Evolutionary conservation across 1,140 invertebrate species (phyloP).

Genomic region (Acyrthosiphon pisum): DNA sequence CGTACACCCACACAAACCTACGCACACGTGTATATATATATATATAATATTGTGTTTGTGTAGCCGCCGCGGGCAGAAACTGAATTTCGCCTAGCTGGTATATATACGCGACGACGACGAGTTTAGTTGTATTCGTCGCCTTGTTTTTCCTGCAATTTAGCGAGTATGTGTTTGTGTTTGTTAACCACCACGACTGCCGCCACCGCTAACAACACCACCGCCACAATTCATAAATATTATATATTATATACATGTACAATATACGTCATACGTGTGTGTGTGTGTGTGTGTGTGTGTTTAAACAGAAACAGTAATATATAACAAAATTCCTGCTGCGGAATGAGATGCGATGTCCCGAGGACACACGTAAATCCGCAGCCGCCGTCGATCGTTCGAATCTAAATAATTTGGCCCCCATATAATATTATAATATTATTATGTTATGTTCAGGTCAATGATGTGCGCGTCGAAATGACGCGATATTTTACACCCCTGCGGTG

Average conservation of each 20-base stretch:
- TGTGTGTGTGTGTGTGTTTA: background rate
- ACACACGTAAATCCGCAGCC: background rate
- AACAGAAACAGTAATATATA: background rate
- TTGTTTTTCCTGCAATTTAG: conserved; percentile 49
- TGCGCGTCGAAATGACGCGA: background rate
- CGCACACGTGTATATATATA: no score
- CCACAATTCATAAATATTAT: conserved; percentile 28
- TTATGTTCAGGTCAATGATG: background rate
- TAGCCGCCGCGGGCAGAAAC: conserved; percentile 39
- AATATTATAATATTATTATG: no score
- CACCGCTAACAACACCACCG: background rate
- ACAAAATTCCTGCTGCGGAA: background rate
- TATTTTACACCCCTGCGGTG: no score
- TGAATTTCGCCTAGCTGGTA: background rate
- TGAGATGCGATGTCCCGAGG: conserved; percentile 5
- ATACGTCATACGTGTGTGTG: no score
- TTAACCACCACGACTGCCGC: background rate
- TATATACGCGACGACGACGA: background rate
- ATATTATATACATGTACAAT: background rate
- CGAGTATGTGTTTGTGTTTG: conserved; percentile 16
- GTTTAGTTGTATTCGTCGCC: background rate
- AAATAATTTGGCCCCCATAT: background rate
- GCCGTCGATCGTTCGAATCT: conserved; percentile 13
- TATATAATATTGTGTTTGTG: conserved; percentile 8
- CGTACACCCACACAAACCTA: background rate